Conservation (phyloP, 2,888 invertebrate species). For the Drosophila buzzatii region DNA sequence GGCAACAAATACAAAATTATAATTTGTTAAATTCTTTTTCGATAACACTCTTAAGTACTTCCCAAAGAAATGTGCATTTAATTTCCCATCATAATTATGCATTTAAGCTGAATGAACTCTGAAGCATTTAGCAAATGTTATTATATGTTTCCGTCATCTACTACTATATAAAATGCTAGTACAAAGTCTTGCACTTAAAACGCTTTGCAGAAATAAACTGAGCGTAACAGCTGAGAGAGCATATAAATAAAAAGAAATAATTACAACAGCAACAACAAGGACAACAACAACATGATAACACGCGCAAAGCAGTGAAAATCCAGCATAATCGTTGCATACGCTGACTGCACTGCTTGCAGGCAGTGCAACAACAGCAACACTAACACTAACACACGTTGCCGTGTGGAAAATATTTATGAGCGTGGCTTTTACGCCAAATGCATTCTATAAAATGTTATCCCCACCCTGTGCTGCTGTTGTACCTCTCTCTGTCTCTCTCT, state of each 20-base stretch:
- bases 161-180: neutral
- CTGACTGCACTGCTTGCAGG: conserved; percentile 49
- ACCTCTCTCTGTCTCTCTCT: neutral
- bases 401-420: conserved; percentile 78
- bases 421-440: conserved; percentile 75
- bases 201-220: conserved; percentile 54
- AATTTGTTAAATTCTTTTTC: no score
- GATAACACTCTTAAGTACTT: neutral
- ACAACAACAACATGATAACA: conserved; percentile 41
- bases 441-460: conserved; percentile 58
- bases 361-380: conserved; percentile 36
- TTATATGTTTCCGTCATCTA: neutral
- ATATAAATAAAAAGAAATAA: conserved; percentile 2
- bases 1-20: neutral
- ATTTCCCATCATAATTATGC: neutral
- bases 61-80: neutral
- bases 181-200: conserved; percentile 32
- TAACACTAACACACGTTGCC: conserved; percentile 51
- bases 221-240: conserved; percentile 35
- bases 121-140: no score
- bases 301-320: conserved; percentile 71
- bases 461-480: neutral
- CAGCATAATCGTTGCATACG: conserved; percentile 65
- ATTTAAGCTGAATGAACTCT: neutral
- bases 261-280: conserved; percentile 8